Evolutionary conservation across 2,888 invertebrate genomes (phyloP).

Genomic region (Prenolepis imparis): DNA sequence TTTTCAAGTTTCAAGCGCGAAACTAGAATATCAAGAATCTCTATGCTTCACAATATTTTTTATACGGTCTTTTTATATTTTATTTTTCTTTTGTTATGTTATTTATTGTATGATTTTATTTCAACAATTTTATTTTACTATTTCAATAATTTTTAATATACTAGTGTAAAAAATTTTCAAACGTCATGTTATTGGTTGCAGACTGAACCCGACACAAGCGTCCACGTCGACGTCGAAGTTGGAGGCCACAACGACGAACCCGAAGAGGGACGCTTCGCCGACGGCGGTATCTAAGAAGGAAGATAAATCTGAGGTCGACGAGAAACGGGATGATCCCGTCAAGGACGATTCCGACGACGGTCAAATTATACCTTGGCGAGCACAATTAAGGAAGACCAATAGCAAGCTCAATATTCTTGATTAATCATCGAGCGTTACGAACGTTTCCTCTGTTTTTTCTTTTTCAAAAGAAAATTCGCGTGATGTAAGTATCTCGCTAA

Average conservation of each 20-base stretch:
- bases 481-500: constrained; percentile 10
- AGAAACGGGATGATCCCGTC: constrained; percentile 81
- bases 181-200: constrained; percentile 44
- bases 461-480: constrained; percentile 5
- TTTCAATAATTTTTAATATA: background rate
- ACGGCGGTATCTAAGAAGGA: constrained; percentile 75
- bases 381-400: constrained; percentile 95
- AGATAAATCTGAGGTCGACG: constrained; percentile 73
- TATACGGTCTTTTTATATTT: background rate
- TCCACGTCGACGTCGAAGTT: constrained; percentile 61
- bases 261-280: constrained; percentile 73
- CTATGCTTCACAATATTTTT: background rate
- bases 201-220: constrained; percentile 58
- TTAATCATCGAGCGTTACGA: constrained; percentile 74
- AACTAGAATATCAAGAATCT: background rate
- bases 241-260: constrained; percentile 70
- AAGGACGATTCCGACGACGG: constrained; percentile 89
- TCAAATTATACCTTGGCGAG: constrained; percentile 95
- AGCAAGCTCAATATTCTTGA: constrained; percentile 95
- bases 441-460: background rate
- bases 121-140: background rate
- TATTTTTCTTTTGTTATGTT: background rate
- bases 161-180: background rate
- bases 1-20: background rate
- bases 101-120: background rate